Evolutionary conservation across 2,888 invertebrate genomes (phyloP).

Genomic region (Orthosia gothica): DNA sequence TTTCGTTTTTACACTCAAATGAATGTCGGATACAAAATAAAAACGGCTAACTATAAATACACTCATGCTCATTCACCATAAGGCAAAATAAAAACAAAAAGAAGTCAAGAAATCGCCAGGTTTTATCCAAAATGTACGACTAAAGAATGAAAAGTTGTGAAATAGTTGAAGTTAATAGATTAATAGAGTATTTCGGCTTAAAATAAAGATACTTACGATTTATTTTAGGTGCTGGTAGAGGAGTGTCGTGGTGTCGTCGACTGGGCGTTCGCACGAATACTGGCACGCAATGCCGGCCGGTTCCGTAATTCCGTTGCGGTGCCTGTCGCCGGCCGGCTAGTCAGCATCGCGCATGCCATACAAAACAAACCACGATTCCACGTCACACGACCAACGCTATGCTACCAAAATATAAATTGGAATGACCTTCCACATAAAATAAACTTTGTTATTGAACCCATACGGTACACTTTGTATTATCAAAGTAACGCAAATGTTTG

Average conservation of each 20-base stretch:
- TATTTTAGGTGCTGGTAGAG: conserved; percentile 12
- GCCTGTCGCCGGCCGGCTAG: conserved; percentile 30
- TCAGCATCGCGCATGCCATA: background rate
- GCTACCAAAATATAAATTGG: conserved; percentile 25
- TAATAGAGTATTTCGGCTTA: background rate
- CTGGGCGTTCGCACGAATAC: conserved; percentile 30
- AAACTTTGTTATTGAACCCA: accelerated
- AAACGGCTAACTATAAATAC: conserved; percentile 22
- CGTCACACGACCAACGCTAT: conserved; percentile 12
- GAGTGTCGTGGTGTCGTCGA: conserved; percentile 8
- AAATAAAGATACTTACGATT: conserved; percentile 27
- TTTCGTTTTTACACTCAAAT: conserved; percentile 6
- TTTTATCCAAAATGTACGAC: background rate
- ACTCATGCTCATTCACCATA: background rate
- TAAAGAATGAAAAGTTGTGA: background rate
- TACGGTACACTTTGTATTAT: conserved; percentile 12
- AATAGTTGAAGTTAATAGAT: background rate
- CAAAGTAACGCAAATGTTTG: conserved; percentile 22
- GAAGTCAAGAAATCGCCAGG: background rate
- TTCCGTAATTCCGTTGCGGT: background rate
- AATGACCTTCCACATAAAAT: conserved; percentile 14
- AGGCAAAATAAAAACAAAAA: background rate
- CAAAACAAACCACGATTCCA: conserved; percentile 19
- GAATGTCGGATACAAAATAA: conserved; percentile 2
- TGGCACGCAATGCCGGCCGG: conserved; percentile 1